These are phyloP conservation scores for Achroia grisella DNA, from an alignment of 1,140 invertebrate genomes.

Conservation along the genomic window DNA sequence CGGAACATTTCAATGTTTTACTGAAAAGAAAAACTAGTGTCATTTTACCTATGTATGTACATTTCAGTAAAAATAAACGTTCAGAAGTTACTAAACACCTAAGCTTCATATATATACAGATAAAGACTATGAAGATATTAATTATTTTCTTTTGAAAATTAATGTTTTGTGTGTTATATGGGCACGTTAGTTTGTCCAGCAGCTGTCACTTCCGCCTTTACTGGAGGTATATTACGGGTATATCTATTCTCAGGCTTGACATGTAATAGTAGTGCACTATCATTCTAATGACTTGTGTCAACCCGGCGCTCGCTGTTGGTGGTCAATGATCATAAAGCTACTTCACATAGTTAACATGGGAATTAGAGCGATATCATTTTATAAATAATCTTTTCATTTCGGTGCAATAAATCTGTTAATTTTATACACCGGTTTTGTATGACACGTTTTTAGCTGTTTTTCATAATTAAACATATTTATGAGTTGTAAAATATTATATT, in stretches of 20 bases:
- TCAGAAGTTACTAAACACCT: too few relatives aligned
- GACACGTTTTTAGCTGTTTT: neutral
- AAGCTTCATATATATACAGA: too few relatives aligned
- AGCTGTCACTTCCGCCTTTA: conserved; percentile 1
- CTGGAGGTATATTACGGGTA: neutral
- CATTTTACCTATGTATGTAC: too few relatives aligned
- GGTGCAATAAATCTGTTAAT: conserved; percentile 1
- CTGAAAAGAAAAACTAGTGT: too few relatives aligned
- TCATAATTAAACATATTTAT: conserved; percentile 12
- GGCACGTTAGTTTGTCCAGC: neutral
- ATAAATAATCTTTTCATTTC: conserved; percentile 4
- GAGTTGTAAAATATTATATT: conserved; percentile 17
- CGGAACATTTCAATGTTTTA: too few relatives aligned
- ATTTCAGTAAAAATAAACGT: too few relatives aligned
- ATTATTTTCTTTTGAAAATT: too few relatives aligned
- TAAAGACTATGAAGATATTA: too few relatives aligned
- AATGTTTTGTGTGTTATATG: too few relatives aligned
- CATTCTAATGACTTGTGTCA: conserved; percentile 11
- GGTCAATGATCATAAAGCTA: conserved; percentile 6
- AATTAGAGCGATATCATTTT: conserved; percentile 1
- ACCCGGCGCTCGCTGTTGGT: conserved; percentile 9
- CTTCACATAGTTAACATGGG: neutral
- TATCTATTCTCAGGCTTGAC: neutral
- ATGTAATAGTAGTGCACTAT: conserved; percentile 5
- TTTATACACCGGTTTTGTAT: conserved; percentile 1